Conservation (phyloP, 2,797 vertebrate species). For the Lagodon rhomboides region DNA sequence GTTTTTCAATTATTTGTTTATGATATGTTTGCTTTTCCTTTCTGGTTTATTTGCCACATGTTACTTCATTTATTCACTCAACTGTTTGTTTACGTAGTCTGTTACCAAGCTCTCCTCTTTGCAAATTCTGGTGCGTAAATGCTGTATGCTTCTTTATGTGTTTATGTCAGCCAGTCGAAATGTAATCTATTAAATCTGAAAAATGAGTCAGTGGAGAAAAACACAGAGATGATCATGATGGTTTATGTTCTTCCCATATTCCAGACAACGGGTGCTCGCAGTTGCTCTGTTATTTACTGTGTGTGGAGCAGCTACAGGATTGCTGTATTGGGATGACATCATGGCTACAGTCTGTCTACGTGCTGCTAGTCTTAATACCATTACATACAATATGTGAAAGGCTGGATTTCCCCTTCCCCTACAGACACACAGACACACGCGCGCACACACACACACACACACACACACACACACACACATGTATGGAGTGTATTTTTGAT, state of each 20-base stretch:
- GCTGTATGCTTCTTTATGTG: no score
- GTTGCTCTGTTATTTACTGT: neutral
- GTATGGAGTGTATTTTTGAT: no score
- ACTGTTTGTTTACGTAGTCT: neutral
- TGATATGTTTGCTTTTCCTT: no score
- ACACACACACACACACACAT: no score
- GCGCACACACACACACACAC: neutral
- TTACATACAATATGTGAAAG: neutral
- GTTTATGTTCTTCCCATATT: no score
- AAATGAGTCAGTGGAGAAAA: neutral
- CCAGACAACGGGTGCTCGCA: neutral
- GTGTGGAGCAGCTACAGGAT: neutral
- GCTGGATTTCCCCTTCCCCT: neutral
- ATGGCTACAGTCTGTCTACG: neutral
- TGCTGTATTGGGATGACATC: constrained; percentile 15
- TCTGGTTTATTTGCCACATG: neutral
- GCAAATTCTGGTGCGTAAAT: neutral
- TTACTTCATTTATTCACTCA: neutral
- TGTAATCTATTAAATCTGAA: neutral
- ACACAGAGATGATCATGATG: neutral
- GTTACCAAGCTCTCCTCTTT: neutral
- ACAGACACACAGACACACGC: constrained; percentile 32
- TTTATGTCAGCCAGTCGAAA: neutral
- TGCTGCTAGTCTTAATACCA: constrained; percentile 1
- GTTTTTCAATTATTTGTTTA: no score